Evolutionary conservation across 2,888 invertebrate species (phyloP).

Genomic region (Agonopterix heracliana): DNA sequence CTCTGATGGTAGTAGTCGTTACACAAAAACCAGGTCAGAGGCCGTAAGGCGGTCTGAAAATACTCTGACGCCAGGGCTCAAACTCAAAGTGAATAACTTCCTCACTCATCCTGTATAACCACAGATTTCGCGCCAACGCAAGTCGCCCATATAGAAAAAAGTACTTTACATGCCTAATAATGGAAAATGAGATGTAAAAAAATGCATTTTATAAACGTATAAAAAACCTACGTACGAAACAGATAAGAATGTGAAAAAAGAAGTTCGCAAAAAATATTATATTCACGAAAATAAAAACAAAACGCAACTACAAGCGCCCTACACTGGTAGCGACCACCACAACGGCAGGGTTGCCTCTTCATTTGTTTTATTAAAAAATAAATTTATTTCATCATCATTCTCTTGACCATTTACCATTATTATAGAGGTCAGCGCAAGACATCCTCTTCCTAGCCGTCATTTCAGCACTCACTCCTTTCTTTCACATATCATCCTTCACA

Average conservation of each 20-base stretch:
- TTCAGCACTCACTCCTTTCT: too few relatives aligned
- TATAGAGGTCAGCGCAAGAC: too few relatives aligned
- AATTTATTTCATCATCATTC: too few relatives aligned
- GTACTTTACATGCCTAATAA: slow-evolving; percentile 12
- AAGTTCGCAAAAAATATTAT: slow-evolving; percentile 42
- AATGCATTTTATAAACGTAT: slow-evolving; percentile 16
- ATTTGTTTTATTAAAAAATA: background rate
- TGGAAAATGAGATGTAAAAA: slow-evolving; percentile 15
- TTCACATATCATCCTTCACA: too few relatives aligned
- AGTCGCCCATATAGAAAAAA: slow-evolving; percentile 1
- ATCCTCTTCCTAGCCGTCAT: too few relatives aligned
- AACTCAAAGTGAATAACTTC: too few relatives aligned
- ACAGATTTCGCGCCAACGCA: background rate
- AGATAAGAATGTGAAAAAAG: slow-evolving; percentile 48
- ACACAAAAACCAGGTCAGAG: too few relatives aligned
- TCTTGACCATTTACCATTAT: too few relatives aligned
- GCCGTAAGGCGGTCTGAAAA: too few relatives aligned
- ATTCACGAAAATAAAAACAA: slow-evolving; percentile 33
- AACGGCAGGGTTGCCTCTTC: slow-evolving; percentile 32
- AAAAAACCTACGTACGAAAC: slow-evolving; percentile 25
- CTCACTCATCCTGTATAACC: too few relatives aligned
- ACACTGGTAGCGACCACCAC: slow-evolving; percentile 43
- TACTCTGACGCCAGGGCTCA: too few relatives aligned
- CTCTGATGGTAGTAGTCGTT: too few relatives aligned
- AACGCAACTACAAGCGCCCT: slow-evolving; percentile 28